A percentile compares a stretch with the other conserved stretches of the same genome.
These are phyloP conservation scores for Reticulitermes speratus DNA, from an alignment of 1,140 invertebrate genomes.

Conservation along the genomic window DNA sequence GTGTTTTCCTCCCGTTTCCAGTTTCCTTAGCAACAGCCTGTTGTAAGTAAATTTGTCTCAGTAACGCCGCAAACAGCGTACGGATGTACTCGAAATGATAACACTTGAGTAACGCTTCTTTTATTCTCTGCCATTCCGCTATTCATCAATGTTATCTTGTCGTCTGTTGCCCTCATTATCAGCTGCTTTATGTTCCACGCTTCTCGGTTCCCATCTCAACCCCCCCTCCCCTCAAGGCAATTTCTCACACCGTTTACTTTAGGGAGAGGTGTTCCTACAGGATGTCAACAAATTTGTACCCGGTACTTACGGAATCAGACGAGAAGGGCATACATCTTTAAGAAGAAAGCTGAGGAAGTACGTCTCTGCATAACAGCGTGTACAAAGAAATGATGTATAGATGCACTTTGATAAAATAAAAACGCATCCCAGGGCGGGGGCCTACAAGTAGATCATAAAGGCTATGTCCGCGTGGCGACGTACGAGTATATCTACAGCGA, in stretches of 20 bases:
- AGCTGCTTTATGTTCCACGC: not conserved
- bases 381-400: too few relatives aligned
- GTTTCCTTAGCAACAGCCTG: not conserved
- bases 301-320: not conserved
- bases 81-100: not conserved
- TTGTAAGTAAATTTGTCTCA: constrained; percentile 13
- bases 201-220: not conserved
- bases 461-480: too few relatives aligned
- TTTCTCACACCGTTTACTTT: constrained; percentile 6
- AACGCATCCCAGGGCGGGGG: too few relatives aligned
- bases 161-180: constrained; percentile 1
- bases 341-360: not conserved
- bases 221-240: not conserved
- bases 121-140: constrained; percentile 4
- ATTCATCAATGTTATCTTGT: constrained; percentile 19
- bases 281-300: constrained; percentile 6
- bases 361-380: not conserved
- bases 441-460: too few relatives aligned
- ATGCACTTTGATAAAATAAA: too few relatives aligned
- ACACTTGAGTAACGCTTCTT: constrained; percentile 2
- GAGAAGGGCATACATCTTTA: not conserved
- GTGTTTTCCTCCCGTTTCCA: not conserved
- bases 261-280: not conserved
- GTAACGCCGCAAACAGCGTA: not conserved
- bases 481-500: too few relatives aligned